These are phyloP conservation scores for Malurus alboscapulatus DNA, from an alignment of 2,113 vertebrate genomes.

Conservation along the genomic window DNA sequence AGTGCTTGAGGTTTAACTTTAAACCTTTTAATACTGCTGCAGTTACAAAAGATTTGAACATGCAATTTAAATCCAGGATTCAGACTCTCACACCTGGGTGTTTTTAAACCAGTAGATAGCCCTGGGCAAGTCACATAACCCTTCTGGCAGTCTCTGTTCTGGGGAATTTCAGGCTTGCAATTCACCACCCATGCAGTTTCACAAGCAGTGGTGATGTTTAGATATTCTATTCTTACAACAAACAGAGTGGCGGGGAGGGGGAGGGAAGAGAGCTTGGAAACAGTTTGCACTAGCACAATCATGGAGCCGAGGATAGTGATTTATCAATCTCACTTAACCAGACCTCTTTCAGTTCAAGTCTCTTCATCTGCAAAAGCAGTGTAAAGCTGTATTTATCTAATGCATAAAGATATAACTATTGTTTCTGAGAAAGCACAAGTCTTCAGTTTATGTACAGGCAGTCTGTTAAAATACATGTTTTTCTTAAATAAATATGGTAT, in stretches of 20 bases:
- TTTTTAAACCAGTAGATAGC: conserved; percentile 40
- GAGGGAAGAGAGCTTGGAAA: background rate
- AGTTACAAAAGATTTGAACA: conserved; percentile 23
- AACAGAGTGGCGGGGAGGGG: background rate
- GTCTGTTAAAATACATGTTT: background rate
- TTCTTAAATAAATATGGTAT: background rate
- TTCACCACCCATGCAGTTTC: conserved; percentile 68
- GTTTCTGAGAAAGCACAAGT: background rate
- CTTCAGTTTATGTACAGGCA: background rate
- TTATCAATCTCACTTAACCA: background rate
- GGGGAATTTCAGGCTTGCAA: conserved; percentile 59
- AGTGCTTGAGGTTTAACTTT: conserved; percentile 7
- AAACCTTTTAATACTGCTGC: background rate
- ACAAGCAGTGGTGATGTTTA: conserved; percentile 56
- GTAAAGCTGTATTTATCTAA: background rate
- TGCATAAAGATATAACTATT: background rate
- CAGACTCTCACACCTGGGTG: conserved; percentile 43
- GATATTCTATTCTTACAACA: conserved; percentile 54
- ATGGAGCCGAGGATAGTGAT: background rate
- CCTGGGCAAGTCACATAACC: conserved; percentile 46
- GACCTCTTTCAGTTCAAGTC: background rate
- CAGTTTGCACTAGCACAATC: background rate
- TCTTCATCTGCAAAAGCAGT: background rate
- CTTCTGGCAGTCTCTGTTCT: conserved; percentile 52
- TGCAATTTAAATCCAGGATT: conserved; percentile 4